Evolutionary conservation across 2,797 vertebrate genomes (phyloP), one percentile per base, ranked within the genome.

Genomic region (Neostethus bicornis): DNA sequence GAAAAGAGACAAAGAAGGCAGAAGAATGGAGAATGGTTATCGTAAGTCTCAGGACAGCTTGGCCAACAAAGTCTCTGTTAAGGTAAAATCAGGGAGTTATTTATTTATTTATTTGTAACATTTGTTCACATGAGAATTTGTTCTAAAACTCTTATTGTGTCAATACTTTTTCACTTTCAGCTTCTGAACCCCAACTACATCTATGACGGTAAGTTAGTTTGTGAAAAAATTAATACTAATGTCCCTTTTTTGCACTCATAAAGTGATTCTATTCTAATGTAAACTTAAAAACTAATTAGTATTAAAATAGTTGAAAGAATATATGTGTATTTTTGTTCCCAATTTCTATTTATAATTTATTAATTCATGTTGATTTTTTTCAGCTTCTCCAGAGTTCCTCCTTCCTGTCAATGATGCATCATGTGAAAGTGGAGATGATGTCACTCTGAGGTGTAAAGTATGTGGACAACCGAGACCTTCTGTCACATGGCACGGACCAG

Each of bases 111-210:
- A 29, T 19, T 1, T 17, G 9, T 21, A 5, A 38, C 12, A 25
- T 29, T 26, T 7, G 12, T 26, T 43, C 23, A 1, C 0, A 16
- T 51, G 56, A 44, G 17, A 9, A 51, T 42, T 51, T 43, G 10
- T 53, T 19, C 42, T 42, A 25, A 1, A 47, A 57, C 42, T 63
- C 21, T 47, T 54, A 75, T 19, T 39, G 6, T 25, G 5, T 52
- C 1, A 7, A 20, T 3, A 42, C 29, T 23, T 71, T 58, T 37
- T 61, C 78, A 72, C 66, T 93, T 45, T 89, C n/a, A 99, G 96
- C 96, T 99, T 93, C 93, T 98, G 81, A 99, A 96, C 86, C 96
- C 96, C 80, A 98, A 94, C 91, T 97, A 94, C 87, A 96, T 98
- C 83, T 96, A 95, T 82, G 96, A 99, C 85, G 95, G 97, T 99